These are phyloP conservation scores for Hanleya hanleyi DNA, from an alignment of 2,888 invertebrate genomes.

Conservation along the genomic window DNA sequence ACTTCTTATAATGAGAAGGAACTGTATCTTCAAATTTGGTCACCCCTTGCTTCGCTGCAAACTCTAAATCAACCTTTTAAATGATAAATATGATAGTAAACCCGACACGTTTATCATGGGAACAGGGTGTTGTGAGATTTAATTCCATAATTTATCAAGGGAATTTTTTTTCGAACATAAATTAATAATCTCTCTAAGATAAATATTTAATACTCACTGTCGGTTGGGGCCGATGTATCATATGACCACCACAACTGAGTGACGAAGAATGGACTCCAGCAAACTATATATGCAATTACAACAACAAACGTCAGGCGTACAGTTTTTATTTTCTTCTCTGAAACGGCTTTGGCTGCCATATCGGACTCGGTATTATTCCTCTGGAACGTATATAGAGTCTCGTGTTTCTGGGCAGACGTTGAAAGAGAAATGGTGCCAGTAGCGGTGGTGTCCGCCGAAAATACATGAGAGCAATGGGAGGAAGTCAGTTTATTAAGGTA, in stretches of 20 bases:
- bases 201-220: slow-evolving; percentile 6
- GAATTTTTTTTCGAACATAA: too few species aligned
- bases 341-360: slow-evolving; percentile 55
- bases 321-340: slow-evolving; percentile 70
- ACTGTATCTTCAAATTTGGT: too few species aligned
- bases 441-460: background rate
- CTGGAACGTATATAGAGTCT: background rate
- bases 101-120: too few species aligned
- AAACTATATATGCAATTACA: slow-evolving; percentile 57
- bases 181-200: too few species aligned
- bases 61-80: too few species aligned
- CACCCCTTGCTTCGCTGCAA: too few species aligned
- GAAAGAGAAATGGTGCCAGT: background rate
- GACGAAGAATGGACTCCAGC: slow-evolving; percentile 71
- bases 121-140: too few species aligned
- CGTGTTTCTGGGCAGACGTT: background rate
- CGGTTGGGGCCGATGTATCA: background rate
- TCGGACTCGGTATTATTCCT: background rate
- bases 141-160: too few species aligned
- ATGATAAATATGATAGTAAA: too few species aligned
- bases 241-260: slow-evolving; percentile 61
- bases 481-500: background rate
- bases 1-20: too few species aligned
- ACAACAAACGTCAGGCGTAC: slow-evolving; percentile 74
- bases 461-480: background rate